Conservation (phyloP, 1,140 invertebrate species). For the Armadillidium nasatum region DNA sequence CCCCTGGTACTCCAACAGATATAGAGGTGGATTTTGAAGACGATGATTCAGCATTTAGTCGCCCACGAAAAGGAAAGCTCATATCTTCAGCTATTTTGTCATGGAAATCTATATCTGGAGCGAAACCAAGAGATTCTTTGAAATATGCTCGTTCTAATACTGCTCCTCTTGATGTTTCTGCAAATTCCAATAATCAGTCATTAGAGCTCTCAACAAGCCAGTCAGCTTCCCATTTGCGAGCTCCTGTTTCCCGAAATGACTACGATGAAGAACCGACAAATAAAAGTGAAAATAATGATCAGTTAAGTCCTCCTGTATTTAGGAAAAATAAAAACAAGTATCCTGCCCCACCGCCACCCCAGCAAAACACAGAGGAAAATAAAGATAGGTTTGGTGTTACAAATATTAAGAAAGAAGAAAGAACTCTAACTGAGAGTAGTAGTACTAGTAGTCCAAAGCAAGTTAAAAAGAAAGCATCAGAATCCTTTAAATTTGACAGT, state of each 20-base stretch:
- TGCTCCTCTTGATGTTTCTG: slow-evolving; percentile 40
- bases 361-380: background rate
- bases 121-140: slow-evolving; percentile 19
- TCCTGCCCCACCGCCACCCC: slow-evolving; percentile 38
- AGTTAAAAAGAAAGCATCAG: slow-evolving; percentile 7
- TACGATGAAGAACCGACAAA: background rate
- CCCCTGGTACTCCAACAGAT: slow-evolving; percentile 31
- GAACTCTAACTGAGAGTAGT: slow-evolving; percentile 22
- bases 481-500: slow-evolving; percentile 34
- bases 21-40: slow-evolving; percentile 36
- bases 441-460: slow-evolving; percentile 4
- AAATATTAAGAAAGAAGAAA: background rate
- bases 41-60: slow-evolving; percentile 37
- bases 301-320: slow-evolving; percentile 28
- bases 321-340: slow-evolving; percentile 43
- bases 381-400: background rate
- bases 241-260: slow-evolving; percentile 20
- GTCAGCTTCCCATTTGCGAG: slow-evolving; percentile 40
- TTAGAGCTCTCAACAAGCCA: slow-evolving; percentile 33
- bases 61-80: slow-evolving; percentile 37
- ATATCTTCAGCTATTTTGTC: slow-evolving; percentile 43
- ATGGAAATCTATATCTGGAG: slow-evolving; percentile 40
- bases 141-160: slow-evolving; percentile 41
- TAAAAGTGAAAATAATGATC: background rate
- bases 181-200: slow-evolving; percentile 27